These are phyloP conservation scores for Ochotona curzoniae DNA, from an alignment of 2,113 vertebrate genomes.

Conservation along the genomic window DNA sequence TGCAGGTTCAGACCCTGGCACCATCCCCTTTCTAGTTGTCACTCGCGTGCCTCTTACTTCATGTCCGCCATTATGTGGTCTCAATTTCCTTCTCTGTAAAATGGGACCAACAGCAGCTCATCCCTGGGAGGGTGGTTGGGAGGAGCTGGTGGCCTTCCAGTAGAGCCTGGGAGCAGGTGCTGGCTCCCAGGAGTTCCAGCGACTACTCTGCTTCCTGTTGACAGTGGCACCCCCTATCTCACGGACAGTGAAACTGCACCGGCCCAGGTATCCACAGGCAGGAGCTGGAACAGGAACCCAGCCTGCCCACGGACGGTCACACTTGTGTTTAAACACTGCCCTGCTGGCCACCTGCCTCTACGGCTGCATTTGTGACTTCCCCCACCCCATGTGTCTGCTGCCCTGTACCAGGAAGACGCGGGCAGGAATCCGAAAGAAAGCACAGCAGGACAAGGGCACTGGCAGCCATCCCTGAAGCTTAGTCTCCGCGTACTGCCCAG, in stretches of 20 bases:
- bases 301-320: no score
- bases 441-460: not conserved
- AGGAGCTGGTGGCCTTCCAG: no score
- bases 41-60: no score
- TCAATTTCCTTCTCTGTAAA: not conserved
- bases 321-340: not conserved
- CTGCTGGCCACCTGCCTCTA: not conserved
- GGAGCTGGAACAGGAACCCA: not conserved
- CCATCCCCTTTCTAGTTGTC: no score
- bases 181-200: no score
- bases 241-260: not conserved
- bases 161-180: no score
- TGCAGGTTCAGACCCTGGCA: not conserved
- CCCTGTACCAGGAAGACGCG: not conserved
- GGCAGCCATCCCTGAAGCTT: not conserved
- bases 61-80: not conserved
- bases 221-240: not conserved
- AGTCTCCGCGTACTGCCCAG: rapidly evolving
- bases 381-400: not conserved
- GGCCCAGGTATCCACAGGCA: not conserved
- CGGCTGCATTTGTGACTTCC: no score
- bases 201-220: not conserved
- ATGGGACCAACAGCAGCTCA: not conserved
- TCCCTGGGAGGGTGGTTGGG: rapidly evolving
- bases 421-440: not conserved